phyloP scores from a whole-genome alignment of 1,140 invertebrate genomes.

The Listronotus bonariensis region DNA sequence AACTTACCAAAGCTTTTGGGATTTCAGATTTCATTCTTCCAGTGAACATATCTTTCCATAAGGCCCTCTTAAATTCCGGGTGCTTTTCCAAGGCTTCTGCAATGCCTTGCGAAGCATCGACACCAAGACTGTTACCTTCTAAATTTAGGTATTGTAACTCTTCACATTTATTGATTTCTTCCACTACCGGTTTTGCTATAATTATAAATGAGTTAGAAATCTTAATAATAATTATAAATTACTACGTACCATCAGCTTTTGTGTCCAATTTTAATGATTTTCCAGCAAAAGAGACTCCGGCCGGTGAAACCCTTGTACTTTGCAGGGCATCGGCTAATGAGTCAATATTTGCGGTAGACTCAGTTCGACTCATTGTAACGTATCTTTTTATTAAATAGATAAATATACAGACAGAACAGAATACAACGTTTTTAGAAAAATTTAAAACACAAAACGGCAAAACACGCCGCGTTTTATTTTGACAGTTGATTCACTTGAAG shows the following conservation, averaged over 20 bases:
- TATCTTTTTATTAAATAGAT: too few relatives aligned
- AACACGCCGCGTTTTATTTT: too few relatives aligned
- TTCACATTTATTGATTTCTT: constrained; percentile 67
- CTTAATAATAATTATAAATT: constrained; percentile 22
- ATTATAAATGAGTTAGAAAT: constrained; percentile 34
- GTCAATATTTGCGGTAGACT: constrained; percentile 34
- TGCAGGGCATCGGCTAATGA: constrained; percentile 45
- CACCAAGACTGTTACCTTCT: constrained; percentile 92
- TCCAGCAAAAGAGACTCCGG: constrained; percentile 68
- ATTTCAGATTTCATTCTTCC: constrained; percentile 94
- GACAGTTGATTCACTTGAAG: too few relatives aligned
- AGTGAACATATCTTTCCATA: constrained; percentile 98
- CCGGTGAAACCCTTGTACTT: constrained; percentile 40
- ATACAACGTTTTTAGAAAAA: too few relatives aligned
- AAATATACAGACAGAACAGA: too few relatives aligned
- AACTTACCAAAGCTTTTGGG: constrained; percentile 78
- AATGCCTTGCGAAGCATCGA: constrained; percentile 83
- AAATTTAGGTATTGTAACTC: constrained; percentile 76
- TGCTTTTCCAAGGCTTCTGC: constrained; percentile 78
- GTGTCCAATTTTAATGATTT: constrained; percentile 69
- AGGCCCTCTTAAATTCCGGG: constrained; percentile 76
- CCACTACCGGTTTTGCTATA: constrained; percentile 67
- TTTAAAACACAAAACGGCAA: too few relatives aligned
- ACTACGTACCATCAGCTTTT: constrained; percentile 66
- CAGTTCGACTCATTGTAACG: too few relatives aligned